These are phyloP conservation scores for Istiophorus platypterus DNA, from an alignment of 2,113 vertebrate genomes.

Conservation along the genomic window DNA sequence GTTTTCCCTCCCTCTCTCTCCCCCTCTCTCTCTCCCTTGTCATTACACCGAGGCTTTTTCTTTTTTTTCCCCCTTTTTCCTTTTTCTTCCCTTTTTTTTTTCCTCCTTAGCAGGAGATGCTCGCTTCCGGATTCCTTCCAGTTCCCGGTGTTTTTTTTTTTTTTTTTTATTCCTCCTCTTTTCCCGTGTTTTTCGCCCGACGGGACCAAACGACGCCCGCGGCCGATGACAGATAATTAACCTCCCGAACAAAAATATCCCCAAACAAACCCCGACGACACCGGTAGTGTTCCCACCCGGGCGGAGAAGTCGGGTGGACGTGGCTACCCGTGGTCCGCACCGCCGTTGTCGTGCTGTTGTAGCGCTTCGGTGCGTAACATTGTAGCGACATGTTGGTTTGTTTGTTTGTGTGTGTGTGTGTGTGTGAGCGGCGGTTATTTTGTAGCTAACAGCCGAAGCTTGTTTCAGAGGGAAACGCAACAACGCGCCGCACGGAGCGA, in stretches of 20 bases:
- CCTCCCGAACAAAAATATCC: too few species aligned
- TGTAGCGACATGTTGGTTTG: not conserved
- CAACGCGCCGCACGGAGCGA: conserved; percentile 22
- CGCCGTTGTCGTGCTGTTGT: not conserved
- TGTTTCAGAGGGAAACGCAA: conserved; percentile 12
- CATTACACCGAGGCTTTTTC: not conserved
- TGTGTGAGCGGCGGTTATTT: conserved; percentile 23
- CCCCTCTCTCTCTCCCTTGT: too few species aligned
- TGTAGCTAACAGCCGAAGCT: conserved; percentile 25
- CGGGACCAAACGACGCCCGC: conserved; percentile 19
- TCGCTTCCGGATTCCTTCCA: not conserved
- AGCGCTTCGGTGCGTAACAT: conserved; percentile 5
- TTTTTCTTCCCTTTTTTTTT: too few species aligned
- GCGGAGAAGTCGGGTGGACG: conserved; percentile 45
- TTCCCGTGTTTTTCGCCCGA: not conserved
- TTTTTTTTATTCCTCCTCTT: not conserved
- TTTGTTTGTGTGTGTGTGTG: not conserved
- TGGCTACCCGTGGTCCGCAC: conserved; percentile 18
- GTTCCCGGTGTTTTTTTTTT: not conserved
- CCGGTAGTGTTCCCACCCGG: too few species aligned
- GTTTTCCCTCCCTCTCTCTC: not conserved
- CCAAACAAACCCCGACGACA: too few species aligned
- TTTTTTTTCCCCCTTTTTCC: too few species aligned
- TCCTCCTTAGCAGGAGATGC: not conserved
- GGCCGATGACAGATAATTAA: conserved; percentile 56